Conservation (phyloP, 2,888 invertebrate species). For the Tetragonisca angustula region DNA sequence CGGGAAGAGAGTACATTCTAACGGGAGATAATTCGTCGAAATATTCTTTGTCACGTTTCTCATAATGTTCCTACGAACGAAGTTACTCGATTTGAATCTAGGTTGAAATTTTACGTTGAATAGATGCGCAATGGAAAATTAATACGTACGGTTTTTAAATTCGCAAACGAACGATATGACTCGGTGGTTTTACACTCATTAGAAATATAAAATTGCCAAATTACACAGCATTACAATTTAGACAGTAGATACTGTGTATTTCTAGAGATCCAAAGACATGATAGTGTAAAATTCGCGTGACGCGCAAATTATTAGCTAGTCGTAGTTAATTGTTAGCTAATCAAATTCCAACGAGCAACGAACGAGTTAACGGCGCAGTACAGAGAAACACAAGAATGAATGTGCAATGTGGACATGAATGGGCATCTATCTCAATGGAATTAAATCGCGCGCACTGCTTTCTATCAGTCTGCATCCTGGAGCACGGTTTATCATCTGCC, state of each 20-base stretch:
- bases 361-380: neutral
- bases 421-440: constrained; percentile 72
- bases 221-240: no score
- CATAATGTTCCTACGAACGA: neutral
- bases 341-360: neutral
- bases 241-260: no score
- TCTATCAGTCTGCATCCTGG: constrained; percentile 77
- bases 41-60: no score
- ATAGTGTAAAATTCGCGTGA: no score
- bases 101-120: neutral
- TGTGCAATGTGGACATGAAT: constrained; percentile 58
- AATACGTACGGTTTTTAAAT: neutral
- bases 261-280: no score
- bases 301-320: no score
- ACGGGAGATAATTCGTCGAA: neutral
- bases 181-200: no score
- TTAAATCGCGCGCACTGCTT: constrained; percentile 70
- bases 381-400: constrained; percentile 26
- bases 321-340: neutral
- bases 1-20: neutral
- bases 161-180: no score
- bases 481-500: constrained; percentile 73
- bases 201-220: no score
- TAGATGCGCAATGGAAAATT: neutral
- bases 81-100: neutral